Evolutionary conservation across 1,140 invertebrate genomes (phyloP), one percentile per base, ranked within the genome.

Genomic region (Dermatophagoides farinae): DNA sequence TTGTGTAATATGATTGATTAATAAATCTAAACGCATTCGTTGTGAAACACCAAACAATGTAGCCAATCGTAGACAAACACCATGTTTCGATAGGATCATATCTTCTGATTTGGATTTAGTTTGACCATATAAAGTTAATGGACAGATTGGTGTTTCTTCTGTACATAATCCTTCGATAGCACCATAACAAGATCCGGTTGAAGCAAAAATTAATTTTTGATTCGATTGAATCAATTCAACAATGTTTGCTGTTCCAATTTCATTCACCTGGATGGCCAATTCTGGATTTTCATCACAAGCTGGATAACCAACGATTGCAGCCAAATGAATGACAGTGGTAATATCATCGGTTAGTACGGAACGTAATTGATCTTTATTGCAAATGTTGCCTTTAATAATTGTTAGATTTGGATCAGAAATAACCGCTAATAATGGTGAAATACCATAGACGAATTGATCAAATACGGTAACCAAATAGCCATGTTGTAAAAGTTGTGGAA

Each of bases 231-330:
- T 44, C 37, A 61, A 63, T 23, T 64, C 49, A 6, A 65, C 63
- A 0, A 69, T 10, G 10, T 39, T 59, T 12, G 31, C 9, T 0
- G 68, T 69, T 31, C 65, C 68, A 1, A 50, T 18, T 46, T 65
- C 63, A 41, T 69, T 69, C 1, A 67, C 62, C 9, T 47, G 41
- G 16, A 41, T 37, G 1, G 68, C 68, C 18, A 64, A 44, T 10
- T 57, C 57, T 6, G 64, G 68, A 43, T 68, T 54, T 25, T 62
- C 57, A 31, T 67, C 67, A 41, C 68, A 69, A 10, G 68, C 68
- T n/a, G 68, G 67, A 58, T 68, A 69, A 9, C 68, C 68, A 16
- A 69, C 68, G 38, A 69, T 60, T 1, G 67, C 68, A 0, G 68
- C 68, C 62, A 69, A 59, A 59, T 69, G 68, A 54, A 69, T 57